Base-by-base conservation (phyloP, 2,113 vertebrate genomes). In the Acanthisitta chloris region DNA sequence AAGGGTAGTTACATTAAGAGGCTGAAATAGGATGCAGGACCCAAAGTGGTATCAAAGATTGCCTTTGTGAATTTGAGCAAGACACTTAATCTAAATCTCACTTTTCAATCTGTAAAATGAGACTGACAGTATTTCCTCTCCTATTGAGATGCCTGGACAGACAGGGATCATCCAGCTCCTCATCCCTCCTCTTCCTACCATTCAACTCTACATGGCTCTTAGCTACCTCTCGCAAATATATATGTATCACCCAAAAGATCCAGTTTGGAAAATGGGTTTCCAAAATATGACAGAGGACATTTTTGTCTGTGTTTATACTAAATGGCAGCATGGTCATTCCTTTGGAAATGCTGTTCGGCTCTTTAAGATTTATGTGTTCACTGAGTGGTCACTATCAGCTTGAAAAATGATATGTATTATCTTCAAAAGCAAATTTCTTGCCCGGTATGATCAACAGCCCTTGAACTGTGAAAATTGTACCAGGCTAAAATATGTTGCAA, bases 381-480 rank as follows among this genome's bases (percentile, higher is more conserved):
- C 91, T 42, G 93, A 94, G 89, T 94, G 95, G 95, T 96, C 94
- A 94, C 94, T 96, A 95, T 96, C 93, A 96, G 87, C 86, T 90
- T 97, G 95, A 97, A 96, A 97, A 96, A 97, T 97, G 83, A n/a
- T 80, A 62, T 72, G 93, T 94, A 91, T 96, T 95, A 96, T 97
- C 94, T 96, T 81, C 95, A 95, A 96, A 97, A 97, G 94, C 92
- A 97, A 96, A 96, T 97, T 95, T 87, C 95, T 96, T 92, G 86
- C 95, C 91, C 9, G 4, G 54, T 79, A 91, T 96, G 95, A 97
- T 96, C 94, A 95, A 97, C 92, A 96, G 94, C 96, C 94, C 91
- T 96, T 92, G 93, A 97, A 97, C 86, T 92, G 89, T 85, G 92
- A 87, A 92, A 92, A 92, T 96, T 96, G 72, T 64, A 95, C 86